Evolutionary conservation across 2,113 vertebrate species (phyloP), one percentile per base, ranked within the genome.

Genomic region (Nothocercus julius): DNA sequence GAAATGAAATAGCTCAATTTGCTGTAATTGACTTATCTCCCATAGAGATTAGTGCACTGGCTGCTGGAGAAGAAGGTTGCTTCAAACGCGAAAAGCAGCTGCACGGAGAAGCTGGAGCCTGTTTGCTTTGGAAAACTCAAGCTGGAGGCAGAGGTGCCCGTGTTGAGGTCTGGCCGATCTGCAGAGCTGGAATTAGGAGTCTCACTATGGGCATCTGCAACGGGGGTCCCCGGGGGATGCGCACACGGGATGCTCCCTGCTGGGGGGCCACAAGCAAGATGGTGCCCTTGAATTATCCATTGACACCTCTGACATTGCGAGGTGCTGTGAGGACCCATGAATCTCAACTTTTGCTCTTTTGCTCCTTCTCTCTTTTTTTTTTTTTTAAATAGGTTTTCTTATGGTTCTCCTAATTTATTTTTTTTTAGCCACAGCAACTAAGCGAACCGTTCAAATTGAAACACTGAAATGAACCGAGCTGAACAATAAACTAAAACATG

Each of bases 1-100:
- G 97, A 98, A 98, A 98, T 98, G 97, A 98, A 98, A 98, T 98
- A 98, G 98, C 98, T 98, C 98, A 98, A 98, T 98, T 98, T 98
- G 97, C 98, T 97, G 96, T 98, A 98, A 98, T 98, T 98, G 98
- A 98, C 98, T 98, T 97, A 97, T 98, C 97, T 98, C 98, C 98
- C 98, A 98, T 97, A 97, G 98, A 98, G 97, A 98, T 96, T 96
- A 92, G 78, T 96, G 85, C 97, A 89, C 97, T 97, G 97, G 95
- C 97, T 98, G 97, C 96, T 89, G 96, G 95, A 97, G 96, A 89
- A 97, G 96, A 93, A 94, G 94, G 92, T 97, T 98, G 97, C 97
- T 92, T 97, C 96, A 95, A 94, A 97, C 54, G 90, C 86, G 88
- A 4, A 79, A 89, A 94, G 92, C 96, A 97, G 97, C 97, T 97